These are phyloP conservation scores for Neosilurus mollespiculum DNA, from an alignment of 2,797 vertebrate species.

Conservation along the genomic window DNA sequence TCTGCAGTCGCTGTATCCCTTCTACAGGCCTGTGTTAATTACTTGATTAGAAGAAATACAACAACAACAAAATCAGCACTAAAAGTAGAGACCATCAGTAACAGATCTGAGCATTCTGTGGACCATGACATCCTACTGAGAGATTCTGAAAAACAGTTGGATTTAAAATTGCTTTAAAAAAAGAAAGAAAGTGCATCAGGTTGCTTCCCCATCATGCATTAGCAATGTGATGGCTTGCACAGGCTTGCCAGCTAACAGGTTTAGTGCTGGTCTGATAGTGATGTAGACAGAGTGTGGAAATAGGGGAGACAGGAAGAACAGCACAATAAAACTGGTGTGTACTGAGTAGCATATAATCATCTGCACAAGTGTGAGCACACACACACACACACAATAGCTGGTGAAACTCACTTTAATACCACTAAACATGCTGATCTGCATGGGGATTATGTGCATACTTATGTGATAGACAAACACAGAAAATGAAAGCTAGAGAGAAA, in stretches of 20 bases:
- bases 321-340: constrained; percentile 11
- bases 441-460: constrained; percentile 1
- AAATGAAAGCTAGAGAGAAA: neutral
- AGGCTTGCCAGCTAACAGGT: constrained; percentile 8
- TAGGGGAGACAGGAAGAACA: neutral
- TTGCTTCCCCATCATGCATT: neutral
- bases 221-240: neutral
- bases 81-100: constrained; percentile 4
- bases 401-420: constrained; percentile 5
- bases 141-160: neutral
- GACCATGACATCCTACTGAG: neutral
- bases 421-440: constrained; percentile 3
- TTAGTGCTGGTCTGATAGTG: constrained; percentile 26
- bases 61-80: neutral
- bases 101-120: neutral
- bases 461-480: neutral
- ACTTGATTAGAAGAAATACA: constrained; percentile 5
- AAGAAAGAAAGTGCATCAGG: neutral
- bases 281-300: neutral
- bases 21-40: constrained; percentile 20
- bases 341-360: neutral
- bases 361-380: neutral
- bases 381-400: neutral
- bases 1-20: constrained; percentile 6
- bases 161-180: neutral